These are phyloP conservation scores for Nanorana parkeri DNA, from an alignment of 2,113 vertebrate species.

Conservation along the genomic window DNA sequence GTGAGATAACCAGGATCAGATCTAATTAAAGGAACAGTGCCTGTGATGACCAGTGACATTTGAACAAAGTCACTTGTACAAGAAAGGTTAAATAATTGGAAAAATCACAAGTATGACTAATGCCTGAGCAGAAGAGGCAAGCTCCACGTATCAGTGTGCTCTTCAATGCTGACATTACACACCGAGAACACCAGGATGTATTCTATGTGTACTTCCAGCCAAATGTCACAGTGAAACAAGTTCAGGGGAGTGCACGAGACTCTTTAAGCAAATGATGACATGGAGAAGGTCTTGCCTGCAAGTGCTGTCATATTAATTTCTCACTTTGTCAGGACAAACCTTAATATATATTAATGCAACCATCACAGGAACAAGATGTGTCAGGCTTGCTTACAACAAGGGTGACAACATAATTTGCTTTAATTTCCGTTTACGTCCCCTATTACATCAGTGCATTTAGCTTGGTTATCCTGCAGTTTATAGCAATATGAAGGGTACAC, in stretches of 20 bases:
- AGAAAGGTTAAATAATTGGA: conserved; percentile 40
- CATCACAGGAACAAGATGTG: neutral
- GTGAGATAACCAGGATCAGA: neutral
- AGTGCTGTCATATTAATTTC: conserved; percentile 7
- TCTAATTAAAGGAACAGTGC: neutral
- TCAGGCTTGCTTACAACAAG: no score
- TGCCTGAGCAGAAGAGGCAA: neutral
- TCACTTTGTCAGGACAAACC: neutral
- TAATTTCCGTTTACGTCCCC: no score
- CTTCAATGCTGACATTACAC: conserved; percentile 8
- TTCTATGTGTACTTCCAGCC: conserved; percentile 11
- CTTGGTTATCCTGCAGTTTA: no score
- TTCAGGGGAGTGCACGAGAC: neutral
- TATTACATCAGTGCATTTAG: no score
- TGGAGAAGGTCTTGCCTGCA: neutral
- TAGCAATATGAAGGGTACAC: no score
- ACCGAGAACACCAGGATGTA: neutral
- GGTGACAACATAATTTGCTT: no score
- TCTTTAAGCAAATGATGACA: neutral
- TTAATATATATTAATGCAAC: neutral
- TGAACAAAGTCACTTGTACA: conserved; percentile 16
- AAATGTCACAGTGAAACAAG: conserved; percentile 22
- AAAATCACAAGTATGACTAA: conserved; percentile 31
- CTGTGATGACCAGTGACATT: neutral
- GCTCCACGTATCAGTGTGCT: conserved; percentile 14